Evolutionary conservation across 2,113 vertebrate species (phyloP).

Genomic region (Leptosomus discolor): DNA sequence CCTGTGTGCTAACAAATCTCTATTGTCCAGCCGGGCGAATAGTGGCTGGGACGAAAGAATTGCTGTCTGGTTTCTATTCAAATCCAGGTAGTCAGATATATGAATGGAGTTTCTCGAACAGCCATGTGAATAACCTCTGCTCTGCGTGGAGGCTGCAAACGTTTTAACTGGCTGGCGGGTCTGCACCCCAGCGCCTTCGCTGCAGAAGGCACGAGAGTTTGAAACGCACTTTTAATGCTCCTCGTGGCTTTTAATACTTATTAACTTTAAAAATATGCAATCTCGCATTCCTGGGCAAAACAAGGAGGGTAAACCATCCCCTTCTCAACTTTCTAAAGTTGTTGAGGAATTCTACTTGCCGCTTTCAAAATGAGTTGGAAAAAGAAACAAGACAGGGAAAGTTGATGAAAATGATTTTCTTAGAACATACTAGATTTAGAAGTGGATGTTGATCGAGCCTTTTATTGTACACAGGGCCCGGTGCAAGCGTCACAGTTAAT

Average conservation of each 20-base stretch:
- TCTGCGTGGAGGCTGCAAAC: constrained; percentile 59
- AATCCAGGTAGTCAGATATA: constrained; percentile 88
- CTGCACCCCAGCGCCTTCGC: not conserved
- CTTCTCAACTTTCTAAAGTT: constrained; percentile 1
- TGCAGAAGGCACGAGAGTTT: not conserved
- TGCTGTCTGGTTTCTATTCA: constrained; percentile 98
- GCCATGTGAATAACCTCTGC: constrained; percentile 74
- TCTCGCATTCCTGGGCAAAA: not conserved
- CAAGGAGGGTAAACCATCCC: not conserved
- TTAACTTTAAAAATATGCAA: not conserved
- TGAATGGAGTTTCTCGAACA: constrained; percentile 78
- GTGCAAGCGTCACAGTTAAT: not conserved
- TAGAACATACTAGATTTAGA: not conserved
- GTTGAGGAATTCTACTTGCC: not conserved
- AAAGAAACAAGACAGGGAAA: not conserved
- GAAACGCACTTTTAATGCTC: constrained; percentile 1
- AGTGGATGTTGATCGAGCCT: rapidly evolving
- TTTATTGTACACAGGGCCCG: not conserved
- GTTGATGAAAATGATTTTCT: not conserved
- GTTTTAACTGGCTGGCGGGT: constrained; percentile 9
- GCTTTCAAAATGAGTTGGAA: not conserved
- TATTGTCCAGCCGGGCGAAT: constrained; percentile 88
- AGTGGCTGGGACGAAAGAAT: constrained; percentile 85
- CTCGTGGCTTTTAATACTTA: not conserved
- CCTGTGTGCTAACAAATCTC: constrained; percentile 93